These are phyloP conservation scores for Drosophila seguyi DNA, from an alignment of 1,140 invertebrate species.

Conservation along the genomic window DNA sequence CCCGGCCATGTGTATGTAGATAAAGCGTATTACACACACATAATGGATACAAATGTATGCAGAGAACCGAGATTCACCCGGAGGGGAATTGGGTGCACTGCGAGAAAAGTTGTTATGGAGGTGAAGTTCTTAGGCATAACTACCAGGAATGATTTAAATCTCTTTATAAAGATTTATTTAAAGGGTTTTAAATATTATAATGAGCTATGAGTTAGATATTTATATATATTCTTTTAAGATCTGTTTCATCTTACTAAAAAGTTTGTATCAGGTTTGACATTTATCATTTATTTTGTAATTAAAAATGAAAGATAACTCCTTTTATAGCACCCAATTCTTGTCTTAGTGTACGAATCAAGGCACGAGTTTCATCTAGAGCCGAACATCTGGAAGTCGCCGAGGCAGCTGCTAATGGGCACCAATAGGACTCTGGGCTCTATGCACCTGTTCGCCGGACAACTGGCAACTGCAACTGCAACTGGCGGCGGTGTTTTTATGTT, in stretches of 20 bases:
- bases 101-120: neutral
- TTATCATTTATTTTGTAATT: neutral
- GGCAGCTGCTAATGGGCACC: conserved; percentile 54
- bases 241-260: neutral
- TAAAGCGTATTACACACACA: conserved; percentile 45
- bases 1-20: conserved; percentile 52
- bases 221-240: neutral
- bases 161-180: no score
- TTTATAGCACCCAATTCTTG: neutral
- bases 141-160: no score
- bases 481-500: conserved; percentile 64
- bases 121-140: no score
- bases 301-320: neutral
- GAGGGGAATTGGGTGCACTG: neutral
- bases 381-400: conserved; percentile 6
- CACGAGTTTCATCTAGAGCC: conserved; percentile 13
- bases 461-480: conserved; percentile 9
- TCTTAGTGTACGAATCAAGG: neutral
- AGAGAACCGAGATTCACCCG: conserved; percentile 40
- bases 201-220: no score
- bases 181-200: neutral
- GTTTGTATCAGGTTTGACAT: neutral
- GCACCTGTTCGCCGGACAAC: conserved; percentile 65
- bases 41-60: conserved; percentile 65
- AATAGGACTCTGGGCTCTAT: conserved; percentile 45